Base-by-base conservation (phyloP, 2,113 vertebrate genomes). In the Anguilla japonica region DNA sequence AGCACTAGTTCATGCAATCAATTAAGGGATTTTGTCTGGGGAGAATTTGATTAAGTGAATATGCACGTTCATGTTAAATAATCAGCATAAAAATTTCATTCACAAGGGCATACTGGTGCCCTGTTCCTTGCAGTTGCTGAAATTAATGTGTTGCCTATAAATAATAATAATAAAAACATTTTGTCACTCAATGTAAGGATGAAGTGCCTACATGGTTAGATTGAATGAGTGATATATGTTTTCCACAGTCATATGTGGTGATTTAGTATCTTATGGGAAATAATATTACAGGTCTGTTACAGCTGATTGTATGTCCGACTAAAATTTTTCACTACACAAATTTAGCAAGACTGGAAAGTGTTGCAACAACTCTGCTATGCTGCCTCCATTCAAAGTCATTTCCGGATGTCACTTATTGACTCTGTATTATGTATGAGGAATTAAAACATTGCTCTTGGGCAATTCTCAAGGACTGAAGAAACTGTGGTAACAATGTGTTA, bases 401-500 rank as follows among this genome's bases (percentile, higher is more conserved):
- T 82, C 50, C 15, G 22, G 67, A 46, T 60, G 60, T 34, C 16
- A 29, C 39, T 57, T 60, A 81, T 41, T 57, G 50, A 40, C 22
- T 15, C 40, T 60, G 41, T 20, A 40, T 41, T 60, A 81, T 81
- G 41, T 46, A 86, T 86, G 22, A 46, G 50, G 39, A 43, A 84
- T 84, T 84, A 63, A 0, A 82, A 60, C 56, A 60, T 34, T 67
- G 53, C 83, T 84, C 41, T 78, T 67, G 83, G 56, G 56, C 82
- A 63, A 29, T 60, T 56, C 60, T 83, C 39, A 11, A 50, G 41
- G 9, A 29, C 83, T 41, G 1, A 9, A 43, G 60, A 79, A 40
- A 79, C 15, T 41, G 15, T 43, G 84, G 67, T 79, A 40, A 84
- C 20, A 84, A 20, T 50, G 84, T 79, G 84, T 85, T 78, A 85